These are phyloP conservation scores for Cryptoblepharus egeriae DNA, from an alignment of 2,797 vertebrate genomes.

Conservation along the genomic window DNA sequence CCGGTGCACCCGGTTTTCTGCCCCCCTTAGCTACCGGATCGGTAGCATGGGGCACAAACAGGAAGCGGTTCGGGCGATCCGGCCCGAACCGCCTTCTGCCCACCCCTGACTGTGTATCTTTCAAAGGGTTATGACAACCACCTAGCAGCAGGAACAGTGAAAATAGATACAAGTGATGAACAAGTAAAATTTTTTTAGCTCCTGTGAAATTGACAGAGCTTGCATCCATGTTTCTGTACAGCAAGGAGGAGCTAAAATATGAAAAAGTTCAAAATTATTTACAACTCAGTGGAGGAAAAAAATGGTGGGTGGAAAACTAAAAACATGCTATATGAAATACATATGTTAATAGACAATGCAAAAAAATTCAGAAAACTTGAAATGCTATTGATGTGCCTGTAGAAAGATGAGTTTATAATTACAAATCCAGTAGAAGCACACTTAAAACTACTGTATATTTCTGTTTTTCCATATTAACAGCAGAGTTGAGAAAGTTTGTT, in stretches of 20 bases:
- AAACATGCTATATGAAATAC: neutral
- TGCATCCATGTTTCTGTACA: neutral
- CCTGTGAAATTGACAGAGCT: neutral
- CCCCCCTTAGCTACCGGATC: too few species aligned
- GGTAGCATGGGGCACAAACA: too few species aligned
- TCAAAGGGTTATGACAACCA: neutral
- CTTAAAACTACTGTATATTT: neutral
- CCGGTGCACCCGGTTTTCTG: too few species aligned
- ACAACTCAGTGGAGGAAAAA: neutral
- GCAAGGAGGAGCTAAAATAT: neutral
- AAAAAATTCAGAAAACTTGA: too few species aligned
- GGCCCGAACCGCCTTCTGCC: too few species aligned
- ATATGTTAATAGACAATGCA: neutral
- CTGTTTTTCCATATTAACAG: neutral
- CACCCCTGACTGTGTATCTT: too few species aligned
- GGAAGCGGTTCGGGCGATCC: too few species aligned
- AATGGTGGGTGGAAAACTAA: neutral
- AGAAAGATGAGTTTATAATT: neutral
- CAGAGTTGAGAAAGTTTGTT: neutral
- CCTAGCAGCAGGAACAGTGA: neutral
- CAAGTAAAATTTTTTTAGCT: neutral
- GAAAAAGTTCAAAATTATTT: neutral
- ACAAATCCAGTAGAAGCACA: neutral
- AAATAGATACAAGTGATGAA: neutral
- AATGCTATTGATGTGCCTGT: neutral